phyloP scores from a whole-genome alignment of 2,888 invertebrate species.

The Teleiodes luculella region DNA sequence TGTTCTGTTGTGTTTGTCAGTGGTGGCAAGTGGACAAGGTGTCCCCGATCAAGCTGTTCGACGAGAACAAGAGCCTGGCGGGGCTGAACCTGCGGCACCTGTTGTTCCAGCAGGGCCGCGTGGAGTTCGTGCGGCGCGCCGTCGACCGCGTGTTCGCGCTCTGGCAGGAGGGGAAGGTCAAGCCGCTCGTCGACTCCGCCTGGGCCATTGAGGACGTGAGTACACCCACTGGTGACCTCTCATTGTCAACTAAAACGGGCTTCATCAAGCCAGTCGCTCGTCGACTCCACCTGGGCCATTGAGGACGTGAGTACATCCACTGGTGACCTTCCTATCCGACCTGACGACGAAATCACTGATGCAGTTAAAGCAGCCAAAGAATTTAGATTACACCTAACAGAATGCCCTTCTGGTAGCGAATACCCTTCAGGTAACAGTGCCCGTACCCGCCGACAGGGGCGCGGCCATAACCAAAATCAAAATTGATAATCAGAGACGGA shows the following conservation, averaged over 20 bases:
- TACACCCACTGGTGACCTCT: conserved; percentile 19
- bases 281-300: conserved; percentile 92
- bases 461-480: too few relatives aligned
- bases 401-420: too few relatives aligned
- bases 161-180: conserved; percentile 88
- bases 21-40: conserved; percentile 97
- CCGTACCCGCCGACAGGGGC: too few relatives aligned
- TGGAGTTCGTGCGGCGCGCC: conserved; percentile 83
- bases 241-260: too few relatives aligned
- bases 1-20: conserved; percentile 59
- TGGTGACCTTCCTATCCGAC: too few relatives aligned
- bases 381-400: too few relatives aligned
- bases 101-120: conserved; percentile 87
- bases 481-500: too few relatives aligned
- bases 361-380: too few relatives aligned
- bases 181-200: conserved; percentile 89
- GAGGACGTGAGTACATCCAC: conserved; percentile 83
- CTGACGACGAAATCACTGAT: too few relatives aligned
- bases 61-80: conserved; percentile 90
- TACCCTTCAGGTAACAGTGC: too few relatives aligned
- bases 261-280: too few relatives aligned
- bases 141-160: conserved; percentile 86
- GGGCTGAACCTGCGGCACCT: conserved; percentile 91
- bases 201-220: conserved; percentile 93
- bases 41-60: conserved; percentile 91